These are phyloP conservation scores for Micromesistius poutassou DNA, from an alignment of 2,797 vertebrate species.

Conservation along the genomic window DNA sequence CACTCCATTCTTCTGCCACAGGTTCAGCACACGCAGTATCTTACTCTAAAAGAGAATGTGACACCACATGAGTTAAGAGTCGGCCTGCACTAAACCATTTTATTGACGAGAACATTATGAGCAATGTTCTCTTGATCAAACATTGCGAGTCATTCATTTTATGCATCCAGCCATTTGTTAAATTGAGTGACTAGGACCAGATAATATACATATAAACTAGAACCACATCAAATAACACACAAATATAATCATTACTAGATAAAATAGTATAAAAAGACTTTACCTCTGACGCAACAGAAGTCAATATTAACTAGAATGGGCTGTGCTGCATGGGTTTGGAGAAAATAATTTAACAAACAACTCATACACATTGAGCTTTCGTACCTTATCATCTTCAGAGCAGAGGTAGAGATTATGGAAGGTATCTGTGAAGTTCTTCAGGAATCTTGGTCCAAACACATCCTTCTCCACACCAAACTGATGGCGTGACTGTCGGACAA, in stretches of 20 bases:
- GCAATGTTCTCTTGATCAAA: neutral
- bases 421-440: slow-evolving; percentile 92
- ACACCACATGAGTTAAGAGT: neutral
- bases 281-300: neutral
- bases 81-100: neutral
- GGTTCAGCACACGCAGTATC: slow-evolving; percentile 91
- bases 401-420: slow-evolving; percentile 95
- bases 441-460: slow-evolving; percentile 94
- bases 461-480: slow-evolving; percentile 98
- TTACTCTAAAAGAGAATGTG: slow-evolving; percentile 75
- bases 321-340: neutral
- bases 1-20: slow-evolving; percentile 98
- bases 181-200: neutral
- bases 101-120: neutral
- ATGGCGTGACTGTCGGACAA: slow-evolving; percentile 97
- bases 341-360: neutral
- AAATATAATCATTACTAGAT: neutral
- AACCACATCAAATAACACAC: neutral
- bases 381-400: slow-evolving; percentile 93
- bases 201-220: neutral
- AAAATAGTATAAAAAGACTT: neutral
- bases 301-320: neutral
- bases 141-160: neutral
- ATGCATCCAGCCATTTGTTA: neutral
- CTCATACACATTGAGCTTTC: neutral